A percentile compares a stretch with the other conserved stretches of the same genome.
Evolutionary conservation across 2,797 vertebrate species (phyloP).

Genomic region (Hippoglossus hippoglossus): DNA sequence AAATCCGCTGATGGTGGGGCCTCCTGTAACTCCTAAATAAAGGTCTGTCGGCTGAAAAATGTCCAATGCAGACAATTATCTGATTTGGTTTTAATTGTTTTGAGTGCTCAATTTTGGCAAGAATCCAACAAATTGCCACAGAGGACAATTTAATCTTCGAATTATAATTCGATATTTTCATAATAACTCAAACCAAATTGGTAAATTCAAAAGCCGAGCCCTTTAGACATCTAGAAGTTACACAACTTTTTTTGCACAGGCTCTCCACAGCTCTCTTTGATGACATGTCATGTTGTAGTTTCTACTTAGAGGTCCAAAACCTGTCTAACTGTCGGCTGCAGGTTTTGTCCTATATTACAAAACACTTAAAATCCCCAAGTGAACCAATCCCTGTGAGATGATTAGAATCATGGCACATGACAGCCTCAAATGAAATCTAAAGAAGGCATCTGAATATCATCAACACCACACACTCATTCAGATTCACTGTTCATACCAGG

Average conservation of each 20-base stretch:
- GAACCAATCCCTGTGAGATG: neutral
- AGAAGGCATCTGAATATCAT: constrained; percentile 22
- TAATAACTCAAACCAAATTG: constrained; percentile 21
- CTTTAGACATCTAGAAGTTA: constrained; percentile 12
- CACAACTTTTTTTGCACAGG: constrained; percentile 15
- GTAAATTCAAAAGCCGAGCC: constrained; percentile 16
- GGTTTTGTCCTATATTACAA: constrained; percentile 12
- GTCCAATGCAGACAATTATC: neutral
- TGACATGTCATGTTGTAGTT: constrained; percentile 19
- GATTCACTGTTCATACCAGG: constrained; percentile 32
- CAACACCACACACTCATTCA: constrained; percentile 27
- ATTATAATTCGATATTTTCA: constrained; percentile 28
- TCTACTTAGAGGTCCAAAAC: constrained; percentile 17
- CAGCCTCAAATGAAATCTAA: constrained; percentile 30
- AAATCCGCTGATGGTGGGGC: constrained; percentile 16
- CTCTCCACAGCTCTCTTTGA: constrained; percentile 10
- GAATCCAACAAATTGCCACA: constrained; percentile 3
- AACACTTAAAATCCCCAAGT: neutral
- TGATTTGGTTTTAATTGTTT: constrained; percentile 4
- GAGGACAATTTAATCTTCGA: constrained; percentile 16
- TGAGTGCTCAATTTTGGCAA: neutral
- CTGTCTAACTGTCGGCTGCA: neutral
- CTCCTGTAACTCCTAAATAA: constrained; percentile 9
- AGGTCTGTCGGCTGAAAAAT: neutral
- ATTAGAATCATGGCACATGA: constrained; percentile 9